Conservation (phyloP, 2,113 vertebrate species). For the Sula dactylatra region DNA sequence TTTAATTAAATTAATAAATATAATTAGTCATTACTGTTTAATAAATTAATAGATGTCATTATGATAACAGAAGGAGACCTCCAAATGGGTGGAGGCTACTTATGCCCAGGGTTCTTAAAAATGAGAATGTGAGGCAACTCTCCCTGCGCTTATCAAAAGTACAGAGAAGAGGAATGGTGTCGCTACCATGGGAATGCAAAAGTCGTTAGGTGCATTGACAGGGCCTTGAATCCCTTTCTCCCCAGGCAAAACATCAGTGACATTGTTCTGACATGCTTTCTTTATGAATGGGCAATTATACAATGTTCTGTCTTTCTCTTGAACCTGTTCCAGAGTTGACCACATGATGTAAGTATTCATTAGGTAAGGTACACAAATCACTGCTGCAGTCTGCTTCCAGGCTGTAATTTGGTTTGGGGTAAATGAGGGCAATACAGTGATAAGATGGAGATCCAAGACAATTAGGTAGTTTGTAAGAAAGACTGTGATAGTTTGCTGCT, state of each 20-base stretch:
- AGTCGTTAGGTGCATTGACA: conserved; percentile 16
- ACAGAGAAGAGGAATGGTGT: background rate
- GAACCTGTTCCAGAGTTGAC: conserved; percentile 32
- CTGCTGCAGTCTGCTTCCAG: conserved; percentile 32
- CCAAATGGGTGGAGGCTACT: background rate
- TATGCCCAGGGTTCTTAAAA: background rate
- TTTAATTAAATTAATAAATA: background rate
- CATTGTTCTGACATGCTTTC: conserved; percentile 33
- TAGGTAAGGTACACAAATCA: conserved; percentile 46
- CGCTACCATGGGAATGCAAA: background rate
- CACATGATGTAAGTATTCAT: conserved; percentile 29
- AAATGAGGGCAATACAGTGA: conserved; percentile 12
- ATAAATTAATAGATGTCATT: background rate
- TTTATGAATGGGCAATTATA: conserved; percentile 45
- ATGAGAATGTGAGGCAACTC: background rate
- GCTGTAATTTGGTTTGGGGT: conserved; percentile 40
- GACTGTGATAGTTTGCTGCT: background rate
- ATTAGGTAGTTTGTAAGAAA: background rate
- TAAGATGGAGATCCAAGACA: conserved; percentile 8
- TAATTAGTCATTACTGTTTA: background rate
- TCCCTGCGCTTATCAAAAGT: background rate
- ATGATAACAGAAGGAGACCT: background rate
- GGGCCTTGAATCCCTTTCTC: background rate
- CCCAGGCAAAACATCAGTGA: conserved; percentile 14
- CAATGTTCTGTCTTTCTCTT: conserved; percentile 36